Conservation (phyloP, 1,140 invertebrate genomes). For the Oryctes rhinoceros region DNA sequence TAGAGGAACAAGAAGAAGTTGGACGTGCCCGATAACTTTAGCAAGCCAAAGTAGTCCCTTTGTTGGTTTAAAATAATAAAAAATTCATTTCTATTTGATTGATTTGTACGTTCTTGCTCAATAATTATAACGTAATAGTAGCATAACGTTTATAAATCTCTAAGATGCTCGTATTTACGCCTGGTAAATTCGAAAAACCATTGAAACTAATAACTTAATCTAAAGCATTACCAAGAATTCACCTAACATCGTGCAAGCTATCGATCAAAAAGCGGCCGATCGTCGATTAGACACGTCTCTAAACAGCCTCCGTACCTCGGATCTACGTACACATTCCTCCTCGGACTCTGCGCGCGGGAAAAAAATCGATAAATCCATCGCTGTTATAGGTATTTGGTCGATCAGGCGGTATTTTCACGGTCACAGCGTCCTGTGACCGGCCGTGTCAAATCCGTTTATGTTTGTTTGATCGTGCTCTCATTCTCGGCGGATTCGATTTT, state of each 20-base stretch:
- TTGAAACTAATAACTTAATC: neutral
- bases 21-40: neutral
- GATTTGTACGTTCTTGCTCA: too few species aligned
- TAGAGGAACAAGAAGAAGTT: neutral
- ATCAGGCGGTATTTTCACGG: neutral
- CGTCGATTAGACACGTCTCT: too few species aligned
- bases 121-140: too few species aligned
- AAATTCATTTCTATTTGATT: too few species aligned
- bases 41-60: too few species aligned
- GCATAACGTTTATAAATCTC: too few species aligned
- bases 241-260: too few species aligned
- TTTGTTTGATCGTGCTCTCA: slow-evolving; percentile 3
- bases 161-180: neutral
- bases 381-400: neutral
- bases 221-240: neutral
- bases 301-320: too few species aligned
- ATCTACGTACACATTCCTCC: too few species aligned
- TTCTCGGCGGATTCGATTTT: neutral
- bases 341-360: neutral
- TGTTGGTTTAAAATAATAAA: too few species aligned
- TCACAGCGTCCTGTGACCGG: neutral
- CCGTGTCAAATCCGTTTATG: slow-evolving; percentile 2
- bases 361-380: neutral
- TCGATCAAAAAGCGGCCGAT: too few species aligned
- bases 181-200: neutral